Conservation (phyloP, 37 sponge, comb jelly and placozoan genomes). For the Aphrocallistes beatrix region DNA sequence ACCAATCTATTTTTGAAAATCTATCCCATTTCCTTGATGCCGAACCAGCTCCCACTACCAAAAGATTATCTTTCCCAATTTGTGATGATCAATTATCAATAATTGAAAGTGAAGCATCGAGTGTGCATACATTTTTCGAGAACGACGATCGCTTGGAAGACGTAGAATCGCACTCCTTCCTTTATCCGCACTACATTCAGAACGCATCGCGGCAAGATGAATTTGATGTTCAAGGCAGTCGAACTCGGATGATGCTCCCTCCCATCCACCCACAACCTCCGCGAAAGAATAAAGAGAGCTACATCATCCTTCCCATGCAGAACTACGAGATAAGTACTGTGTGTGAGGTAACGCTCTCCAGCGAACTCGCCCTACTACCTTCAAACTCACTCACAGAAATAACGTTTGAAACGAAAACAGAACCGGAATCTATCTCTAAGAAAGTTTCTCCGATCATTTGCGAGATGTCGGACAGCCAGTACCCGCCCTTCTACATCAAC, state of each 20-base stretch:
- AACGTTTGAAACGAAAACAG: not conserved
- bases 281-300: not conserved
- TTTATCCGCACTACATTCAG: not conserved
- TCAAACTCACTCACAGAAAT: not conserved
- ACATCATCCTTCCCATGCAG: conserved; percentile 4
- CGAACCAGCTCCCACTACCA: not conserved
- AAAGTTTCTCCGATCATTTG: not conserved
- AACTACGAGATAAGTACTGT: not conserved
- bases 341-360: not conserved
- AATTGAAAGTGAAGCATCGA: not conserved
- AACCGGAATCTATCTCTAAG: not conserved
- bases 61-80: not conserved
- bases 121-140: not conserved
- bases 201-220: not conserved
- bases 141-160: not conserved
- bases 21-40: not conserved
- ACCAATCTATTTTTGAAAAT: not conserved
- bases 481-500: not conserved
- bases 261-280: not conserved
- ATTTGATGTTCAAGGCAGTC: not conserved
- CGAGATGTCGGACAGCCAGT: conserved; percentile 1
- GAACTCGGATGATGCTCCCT: not conserved
- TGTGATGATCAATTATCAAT: not conserved
- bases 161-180: not conserved
- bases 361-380: not conserved